Base-by-base conservation (phyloP, 2,888 invertebrate species). In the Phyllotreta striolata region DNA sequence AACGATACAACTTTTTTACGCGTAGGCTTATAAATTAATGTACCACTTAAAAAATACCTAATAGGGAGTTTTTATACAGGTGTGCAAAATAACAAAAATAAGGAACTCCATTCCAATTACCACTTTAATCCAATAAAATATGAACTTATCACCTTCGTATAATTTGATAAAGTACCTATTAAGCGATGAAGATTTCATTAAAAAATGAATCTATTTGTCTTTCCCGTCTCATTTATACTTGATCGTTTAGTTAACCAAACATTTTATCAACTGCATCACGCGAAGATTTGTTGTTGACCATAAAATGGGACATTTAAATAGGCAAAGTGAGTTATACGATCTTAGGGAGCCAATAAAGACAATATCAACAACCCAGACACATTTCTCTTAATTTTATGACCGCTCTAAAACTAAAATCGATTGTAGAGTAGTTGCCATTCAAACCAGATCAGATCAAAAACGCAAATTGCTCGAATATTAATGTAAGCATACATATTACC, bases 331-430 rank as follows among this genome's bases (percentile, higher is more conserved):
- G 49, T 39, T 49, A 58, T 47, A 24, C 38, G 40, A 49, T 49
- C 47, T 58, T 58, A 57, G 58, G 49, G 39, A 49, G n/a, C 49
- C 58, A 47, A 58, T 58, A 58, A 58, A 58, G 49, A 58, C 49
- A 52, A 38, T 52, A 52, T 52, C 52, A 52, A 52, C 52, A 39
- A 49, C 49, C 58, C 49, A 58, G 58, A 58, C 58, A 39, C 49
- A 58, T 58, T 58, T 49, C 12, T 58, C 49, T 58, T 49, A 39
- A 49, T 58, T 58, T 58, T n/a, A 58, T 40, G 12, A 40, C 12
- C 49, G 39, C 49, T 49, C 35, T 58, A 40, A 58, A 49, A 9
- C 24, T 58, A 58, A 49, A 40, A 40, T 34, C 40, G 12, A 49
- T 58, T n/a, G 34, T 40, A 14, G 14, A 39, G 41, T 9, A 40